Evolutionary conservation across 2,113 vertebrate species (phyloP).

Genomic region (Falco punctatus): DNA sequence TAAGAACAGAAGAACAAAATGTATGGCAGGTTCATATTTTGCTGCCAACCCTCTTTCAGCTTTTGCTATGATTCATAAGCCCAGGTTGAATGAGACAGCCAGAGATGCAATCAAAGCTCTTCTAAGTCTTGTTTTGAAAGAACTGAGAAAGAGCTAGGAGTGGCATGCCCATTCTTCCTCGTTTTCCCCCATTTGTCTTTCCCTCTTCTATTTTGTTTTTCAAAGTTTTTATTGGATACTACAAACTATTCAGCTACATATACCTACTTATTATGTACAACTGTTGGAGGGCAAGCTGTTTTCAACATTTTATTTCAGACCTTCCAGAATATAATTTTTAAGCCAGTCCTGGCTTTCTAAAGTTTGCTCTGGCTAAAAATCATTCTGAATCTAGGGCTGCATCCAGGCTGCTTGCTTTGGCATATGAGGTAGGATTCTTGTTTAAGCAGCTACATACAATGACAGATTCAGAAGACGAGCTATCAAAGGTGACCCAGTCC

Average conservation of each 20-base stretch:
- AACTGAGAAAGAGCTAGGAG: background rate
- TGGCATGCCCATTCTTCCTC: background rate
- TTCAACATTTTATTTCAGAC: background rate
- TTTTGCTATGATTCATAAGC: slow-evolving; percentile 41
- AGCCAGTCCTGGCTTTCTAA: background rate
- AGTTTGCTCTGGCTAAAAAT: slow-evolving; percentile 8
- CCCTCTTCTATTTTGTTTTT: background rate
- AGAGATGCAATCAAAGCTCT: slow-evolving; percentile 45
- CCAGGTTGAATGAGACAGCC: background rate
- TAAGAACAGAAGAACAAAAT: slow-evolving; percentile 54
- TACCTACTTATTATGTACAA: background rate
- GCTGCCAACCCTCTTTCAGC: slow-evolving; percentile 27
- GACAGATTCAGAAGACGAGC: background rate
- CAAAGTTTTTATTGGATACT: background rate
- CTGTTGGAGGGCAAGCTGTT: background rate
- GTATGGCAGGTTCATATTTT: background rate
- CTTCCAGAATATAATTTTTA: background rate
- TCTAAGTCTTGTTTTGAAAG: slow-evolving; percentile 44
- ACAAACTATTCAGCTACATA: background rate
- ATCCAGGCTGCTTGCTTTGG: background rate
- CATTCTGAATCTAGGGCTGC: background rate
- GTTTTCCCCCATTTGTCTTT: background rate
- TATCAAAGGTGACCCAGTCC: background rate
- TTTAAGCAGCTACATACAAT: background rate
- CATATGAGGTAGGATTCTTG: background rate